Evolutionary conservation across 2,797 vertebrate genomes (phyloP).

Genomic region (Schizopygopsis malacanthus): DNA sequence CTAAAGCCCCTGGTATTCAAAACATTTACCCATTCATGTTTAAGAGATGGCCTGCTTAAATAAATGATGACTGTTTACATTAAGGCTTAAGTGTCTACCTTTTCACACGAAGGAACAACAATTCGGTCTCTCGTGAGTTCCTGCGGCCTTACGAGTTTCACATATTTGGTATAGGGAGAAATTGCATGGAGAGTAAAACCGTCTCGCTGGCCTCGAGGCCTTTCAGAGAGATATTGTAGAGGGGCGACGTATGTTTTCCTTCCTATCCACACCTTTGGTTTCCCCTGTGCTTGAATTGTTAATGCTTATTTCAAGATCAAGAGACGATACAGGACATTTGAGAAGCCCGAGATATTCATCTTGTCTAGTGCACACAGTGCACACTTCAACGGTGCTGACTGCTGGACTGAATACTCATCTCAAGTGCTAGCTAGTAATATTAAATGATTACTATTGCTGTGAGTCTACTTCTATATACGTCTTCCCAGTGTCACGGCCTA

Average conservation of each 20-base stretch:
- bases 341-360: conserved; percentile 57
- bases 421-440: not conserved
- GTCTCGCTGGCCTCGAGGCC: conserved; percentile 29
- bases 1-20: conserved; percentile 76
- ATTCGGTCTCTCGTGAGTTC: conserved; percentile 76
- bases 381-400: conserved; percentile 53
- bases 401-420: conserved; percentile 45
- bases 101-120: conserved; percentile 75
- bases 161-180: conserved; percentile 1
- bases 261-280: conserved; percentile 59
- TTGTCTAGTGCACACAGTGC: conserved; percentile 52
- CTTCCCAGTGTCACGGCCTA: not conserved
- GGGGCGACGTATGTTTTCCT: conserved; percentile 53
- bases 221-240: conserved; percentile 47
- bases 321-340: conserved; percentile 58
- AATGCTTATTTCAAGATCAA: conserved; percentile 61
- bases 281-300: conserved; percentile 57
- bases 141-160: conserved; percentile 63
- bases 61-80: conserved; percentile 84
- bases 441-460: not conserved
- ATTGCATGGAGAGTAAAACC: not conserved
- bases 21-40: conserved; percentile 79
- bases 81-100: conserved; percentile 75
- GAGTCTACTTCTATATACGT: not conserved
- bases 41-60: conserved; percentile 81